Percentiles rank a stretch among this genome's conserved stretches.
Conservation (phyloP, 2,113 vertebrate species). For the Hipposideros armiger region DNA sequence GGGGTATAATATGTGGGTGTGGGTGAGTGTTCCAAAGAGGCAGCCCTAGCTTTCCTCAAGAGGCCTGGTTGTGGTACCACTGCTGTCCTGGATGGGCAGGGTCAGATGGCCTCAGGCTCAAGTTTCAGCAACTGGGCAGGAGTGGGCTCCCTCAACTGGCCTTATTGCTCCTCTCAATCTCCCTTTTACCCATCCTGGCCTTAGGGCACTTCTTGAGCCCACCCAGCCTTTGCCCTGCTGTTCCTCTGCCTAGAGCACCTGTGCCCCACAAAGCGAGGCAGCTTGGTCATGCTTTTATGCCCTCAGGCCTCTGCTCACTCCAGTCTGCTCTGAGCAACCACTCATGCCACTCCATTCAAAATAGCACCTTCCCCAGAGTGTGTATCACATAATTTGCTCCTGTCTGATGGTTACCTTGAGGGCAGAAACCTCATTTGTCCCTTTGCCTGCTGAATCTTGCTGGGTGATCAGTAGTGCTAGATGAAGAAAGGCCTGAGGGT, state of each 20-base stretch:
- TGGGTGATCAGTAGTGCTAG: not conserved
- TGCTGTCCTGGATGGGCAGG: not conserved
- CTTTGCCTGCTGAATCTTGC: not conserved
- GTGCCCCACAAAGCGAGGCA: not conserved
- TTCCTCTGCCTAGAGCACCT: not conserved
- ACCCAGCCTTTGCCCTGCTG: rapidly evolving
- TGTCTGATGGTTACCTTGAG: not conserved
- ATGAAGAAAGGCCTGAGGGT: not conserved
- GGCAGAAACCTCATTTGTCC: not conserved
- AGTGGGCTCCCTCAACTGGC: too few relatives aligned
- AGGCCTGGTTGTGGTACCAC: not conserved
- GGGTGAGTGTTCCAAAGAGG: not conserved
- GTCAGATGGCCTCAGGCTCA: not conserved
- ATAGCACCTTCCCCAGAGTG: not conserved
- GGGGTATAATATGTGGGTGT: not conserved
- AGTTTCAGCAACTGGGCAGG: not conserved
- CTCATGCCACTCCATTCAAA: rapidly evolving
- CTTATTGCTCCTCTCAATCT: not conserved
- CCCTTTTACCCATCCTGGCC: too few relatives aligned
- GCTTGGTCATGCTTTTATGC: not conserved
- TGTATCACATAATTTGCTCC: not conserved
- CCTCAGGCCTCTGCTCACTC: not conserved
- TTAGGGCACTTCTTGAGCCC: not conserved
- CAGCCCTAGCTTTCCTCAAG: not conserved
- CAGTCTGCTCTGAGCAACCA: not conserved